Evolutionary conservation across 2,888 invertebrate genomes (phyloP).

Genomic region (Metellina segmentata): DNA sequence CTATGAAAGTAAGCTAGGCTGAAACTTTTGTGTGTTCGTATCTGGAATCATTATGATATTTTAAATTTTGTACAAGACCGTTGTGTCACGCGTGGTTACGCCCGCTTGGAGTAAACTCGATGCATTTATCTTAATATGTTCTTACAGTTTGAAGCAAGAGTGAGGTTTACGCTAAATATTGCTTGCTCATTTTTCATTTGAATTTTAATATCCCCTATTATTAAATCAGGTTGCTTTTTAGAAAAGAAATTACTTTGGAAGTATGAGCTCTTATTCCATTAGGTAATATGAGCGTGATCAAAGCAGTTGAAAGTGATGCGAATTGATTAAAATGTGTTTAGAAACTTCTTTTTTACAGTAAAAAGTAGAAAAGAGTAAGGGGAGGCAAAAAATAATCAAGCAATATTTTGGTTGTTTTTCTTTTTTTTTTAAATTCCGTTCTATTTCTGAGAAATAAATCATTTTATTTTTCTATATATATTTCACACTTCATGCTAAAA

Average conservation of each 20-base stretch:
- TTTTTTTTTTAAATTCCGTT: no score
- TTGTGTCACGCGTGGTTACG: neutral
- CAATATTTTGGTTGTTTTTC: no score
- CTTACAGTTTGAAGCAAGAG: neutral
- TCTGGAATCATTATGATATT: constrained; percentile 46
- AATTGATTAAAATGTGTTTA: no score
- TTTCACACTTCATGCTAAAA: no score
- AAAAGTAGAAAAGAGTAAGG: no score
- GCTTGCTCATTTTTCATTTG: neutral
- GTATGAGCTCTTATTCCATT: neutral
- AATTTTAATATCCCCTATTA: neutral
- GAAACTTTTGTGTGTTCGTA: constrained; percentile 19
- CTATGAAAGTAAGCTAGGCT: constrained; percentile 19
- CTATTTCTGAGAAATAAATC: no score
- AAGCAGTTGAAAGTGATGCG: no score
- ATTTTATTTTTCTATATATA: no score
- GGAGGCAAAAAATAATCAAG: no score
- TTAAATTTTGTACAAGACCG: constrained; percentile 30
- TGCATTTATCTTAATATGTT: constrained; percentile 16
- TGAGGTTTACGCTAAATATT: neutral
- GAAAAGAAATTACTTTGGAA: neutral
- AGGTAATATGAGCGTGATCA: neutral
- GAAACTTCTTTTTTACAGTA: no score
- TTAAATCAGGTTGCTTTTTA: neutral
- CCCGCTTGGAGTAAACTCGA: constrained; percentile 16